phyloP scores from a whole-genome alignment of 2,113 vertebrate species.

The Solea solea region DNA sequence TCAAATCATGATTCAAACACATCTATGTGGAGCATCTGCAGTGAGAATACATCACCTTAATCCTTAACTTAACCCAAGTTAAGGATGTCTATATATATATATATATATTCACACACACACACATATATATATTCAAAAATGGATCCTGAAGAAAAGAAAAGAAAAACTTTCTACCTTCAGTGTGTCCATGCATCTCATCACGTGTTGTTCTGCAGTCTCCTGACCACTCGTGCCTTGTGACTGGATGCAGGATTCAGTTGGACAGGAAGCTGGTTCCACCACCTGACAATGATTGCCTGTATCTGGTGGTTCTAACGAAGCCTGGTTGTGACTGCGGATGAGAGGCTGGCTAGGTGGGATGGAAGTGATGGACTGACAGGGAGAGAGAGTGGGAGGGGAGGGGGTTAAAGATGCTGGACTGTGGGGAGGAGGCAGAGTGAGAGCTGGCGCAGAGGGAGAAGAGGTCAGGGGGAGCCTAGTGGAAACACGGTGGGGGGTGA shows the following conservation, averaged over 20 bases:
- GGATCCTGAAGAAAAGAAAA: not conserved
- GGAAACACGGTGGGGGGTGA: constrained; percentile 33
- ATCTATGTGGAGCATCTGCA: too few species aligned
- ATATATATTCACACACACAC: too few species aligned
- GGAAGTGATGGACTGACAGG: constrained; percentile 9
- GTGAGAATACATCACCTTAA: too few species aligned
- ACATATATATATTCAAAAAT: too few species aligned
- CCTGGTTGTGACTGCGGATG: not conserved
- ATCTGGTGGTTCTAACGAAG: not conserved
- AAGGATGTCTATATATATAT: too few species aligned
- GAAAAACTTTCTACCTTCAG: constrained; percentile 51
- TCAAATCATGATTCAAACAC: too few species aligned
- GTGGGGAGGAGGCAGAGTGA: constrained; percentile 36
- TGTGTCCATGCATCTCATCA: constrained; percentile 42
- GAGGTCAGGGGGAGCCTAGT: not conserved
- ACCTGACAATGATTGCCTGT: not conserved
- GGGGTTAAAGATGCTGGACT: constrained; percentile 29
- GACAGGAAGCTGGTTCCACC: not conserved
- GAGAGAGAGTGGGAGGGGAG: constrained; percentile 49
- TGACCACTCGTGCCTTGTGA: not conserved
- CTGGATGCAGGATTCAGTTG: not conserved
- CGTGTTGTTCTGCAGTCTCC: constrained; percentile 1
- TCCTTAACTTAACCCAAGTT: too few species aligned
- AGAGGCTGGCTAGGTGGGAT: not conserved
- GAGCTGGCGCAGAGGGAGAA: constrained; percentile 38